phyloP scores from a whole-genome alignment of 2,888 invertebrate genomes.

The Euspilapteryx auroguttella region DNA sequence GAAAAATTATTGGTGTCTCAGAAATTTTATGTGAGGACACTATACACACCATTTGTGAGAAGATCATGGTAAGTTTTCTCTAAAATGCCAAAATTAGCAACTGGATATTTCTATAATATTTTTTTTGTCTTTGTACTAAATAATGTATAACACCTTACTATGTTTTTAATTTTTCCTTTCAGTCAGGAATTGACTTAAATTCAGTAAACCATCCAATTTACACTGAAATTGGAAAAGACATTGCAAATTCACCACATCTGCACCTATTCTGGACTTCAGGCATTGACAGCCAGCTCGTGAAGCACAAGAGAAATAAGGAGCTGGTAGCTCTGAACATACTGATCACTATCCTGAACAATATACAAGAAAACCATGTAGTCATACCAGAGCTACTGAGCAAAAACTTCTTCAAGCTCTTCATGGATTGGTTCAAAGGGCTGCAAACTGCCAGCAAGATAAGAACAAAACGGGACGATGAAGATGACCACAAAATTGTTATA shows the following conservation, averaged over 20 bases:
- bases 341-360: slow-evolving; percentile 51
- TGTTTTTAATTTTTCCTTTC: slow-evolving; percentile 18
- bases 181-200: slow-evolving; percentile 63
- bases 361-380: slow-evolving; percentile 35
- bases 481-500: slow-evolving; percentile 53
- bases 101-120: background rate
- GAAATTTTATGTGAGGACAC: slow-evolving; percentile 63
- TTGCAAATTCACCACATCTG: slow-evolving; percentile 54
- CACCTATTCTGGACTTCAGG: slow-evolving; percentile 58
- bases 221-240: slow-evolving; percentile 56
- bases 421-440: slow-evolving; percentile 64
- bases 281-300: slow-evolving; percentile 37
- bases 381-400: slow-evolving; percentile 64
- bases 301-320: slow-evolving; percentile 62
- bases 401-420: slow-evolving; percentile 66
- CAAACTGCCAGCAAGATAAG: slow-evolving; percentile 61
- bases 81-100: slow-evolving; percentile 3
- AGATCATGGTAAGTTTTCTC: slow-evolving; percentile 61
- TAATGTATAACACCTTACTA: no score
- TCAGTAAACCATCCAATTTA: slow-evolving; percentile 67
- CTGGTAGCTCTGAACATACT: slow-evolving; percentile 63
- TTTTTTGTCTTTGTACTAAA: no score
- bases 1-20: slow-evolving; percentile 54
- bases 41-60: slow-evolving; percentile 54
- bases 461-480: slow-evolving; percentile 42